Evolutionary conservation across 2,888 invertebrate genomes (phyloP).

Genomic region (Drosophila pegasa): DNA sequence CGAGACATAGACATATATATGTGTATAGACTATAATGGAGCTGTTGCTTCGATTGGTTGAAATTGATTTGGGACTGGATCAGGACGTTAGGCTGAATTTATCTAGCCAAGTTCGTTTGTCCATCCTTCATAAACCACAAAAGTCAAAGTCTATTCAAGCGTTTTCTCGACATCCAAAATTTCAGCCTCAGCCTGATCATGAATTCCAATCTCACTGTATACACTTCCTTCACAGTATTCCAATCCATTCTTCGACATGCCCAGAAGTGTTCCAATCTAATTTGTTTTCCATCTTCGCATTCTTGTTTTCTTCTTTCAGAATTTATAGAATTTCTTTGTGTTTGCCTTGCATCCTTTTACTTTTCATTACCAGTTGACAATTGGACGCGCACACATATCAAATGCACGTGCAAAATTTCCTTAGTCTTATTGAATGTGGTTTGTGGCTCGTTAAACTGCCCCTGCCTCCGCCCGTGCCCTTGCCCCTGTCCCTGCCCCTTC

Average conservation of each 20-base stretch:
- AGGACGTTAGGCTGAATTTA: too few species aligned
- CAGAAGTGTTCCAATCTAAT: not conserved
- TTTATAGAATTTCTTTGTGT: not conserved
- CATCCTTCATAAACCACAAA: too few species aligned
- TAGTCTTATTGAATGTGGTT: conserved; percentile 33
- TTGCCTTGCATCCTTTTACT: conserved; percentile 25
- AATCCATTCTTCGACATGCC: too few species aligned
- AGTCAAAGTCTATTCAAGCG: too few species aligned
- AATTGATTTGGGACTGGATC: not conserved
- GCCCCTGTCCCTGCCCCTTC: conserved; percentile 2
- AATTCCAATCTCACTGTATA: too few species aligned
- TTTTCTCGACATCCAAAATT: too few species aligned
- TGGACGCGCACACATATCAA: conserved; percentile 39
- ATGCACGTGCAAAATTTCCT: conserved; percentile 71
- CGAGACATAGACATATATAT: too few species aligned
- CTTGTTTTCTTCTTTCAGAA: not conserved
- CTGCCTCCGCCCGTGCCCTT: conserved; percentile 2
- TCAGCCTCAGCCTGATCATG: too few species aligned
- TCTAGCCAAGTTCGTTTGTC: too few species aligned
- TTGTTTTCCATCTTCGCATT: not conserved
- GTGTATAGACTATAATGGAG: too few species aligned
- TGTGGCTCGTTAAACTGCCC: conserved; percentile 1
- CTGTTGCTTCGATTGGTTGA: not conserved
- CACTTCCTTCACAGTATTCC: too few species aligned
- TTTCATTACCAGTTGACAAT: conserved; percentile 29